phyloP scores from a whole-genome alignment of 92 coral and sea anemone genomes.

The Paramuricea clavata region DNA sequence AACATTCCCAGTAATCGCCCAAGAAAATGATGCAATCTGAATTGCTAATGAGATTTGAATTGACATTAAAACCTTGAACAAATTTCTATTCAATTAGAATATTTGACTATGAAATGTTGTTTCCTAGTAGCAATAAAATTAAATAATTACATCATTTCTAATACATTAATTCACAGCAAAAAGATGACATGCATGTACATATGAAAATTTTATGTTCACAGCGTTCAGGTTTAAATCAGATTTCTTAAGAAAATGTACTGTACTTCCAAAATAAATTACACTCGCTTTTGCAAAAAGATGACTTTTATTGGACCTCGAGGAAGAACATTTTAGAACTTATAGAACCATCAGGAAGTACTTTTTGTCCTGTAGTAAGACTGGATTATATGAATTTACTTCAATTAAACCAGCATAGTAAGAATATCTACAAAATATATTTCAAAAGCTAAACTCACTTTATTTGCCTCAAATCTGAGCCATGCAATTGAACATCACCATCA shows the following conservation, averaged over 20 bases:
- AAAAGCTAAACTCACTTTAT: conserved; percentile 4
- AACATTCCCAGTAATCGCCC: neutral
- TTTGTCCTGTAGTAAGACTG: neutral
- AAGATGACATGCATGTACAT: neutral
- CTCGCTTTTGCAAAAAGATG: neutral
- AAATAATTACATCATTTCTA: neutral
- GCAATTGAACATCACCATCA: conserved; percentile 71
- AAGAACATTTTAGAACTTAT: too few species aligned
- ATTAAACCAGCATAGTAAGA: neutral
- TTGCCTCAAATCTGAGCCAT: conserved; percentile 68
- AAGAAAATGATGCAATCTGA: neutral
- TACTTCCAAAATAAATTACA: too few species aligned
- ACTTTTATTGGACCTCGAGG: neutral
- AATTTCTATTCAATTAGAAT: neutral
- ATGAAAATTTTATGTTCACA: too few species aligned
- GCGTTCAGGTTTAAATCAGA: too few species aligned
- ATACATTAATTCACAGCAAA: neutral
- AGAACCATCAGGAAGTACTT: too few species aligned
- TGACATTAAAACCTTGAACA: neutral
- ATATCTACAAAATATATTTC: too few species aligned
- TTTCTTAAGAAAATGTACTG: too few species aligned
- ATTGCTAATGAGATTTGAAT: neutral
- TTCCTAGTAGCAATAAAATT: neutral
- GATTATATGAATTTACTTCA: neutral
- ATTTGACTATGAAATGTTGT: neutral